Conservation (phyloP, 2,888 invertebrate genomes). For the Sussaba pulchella region DNA sequence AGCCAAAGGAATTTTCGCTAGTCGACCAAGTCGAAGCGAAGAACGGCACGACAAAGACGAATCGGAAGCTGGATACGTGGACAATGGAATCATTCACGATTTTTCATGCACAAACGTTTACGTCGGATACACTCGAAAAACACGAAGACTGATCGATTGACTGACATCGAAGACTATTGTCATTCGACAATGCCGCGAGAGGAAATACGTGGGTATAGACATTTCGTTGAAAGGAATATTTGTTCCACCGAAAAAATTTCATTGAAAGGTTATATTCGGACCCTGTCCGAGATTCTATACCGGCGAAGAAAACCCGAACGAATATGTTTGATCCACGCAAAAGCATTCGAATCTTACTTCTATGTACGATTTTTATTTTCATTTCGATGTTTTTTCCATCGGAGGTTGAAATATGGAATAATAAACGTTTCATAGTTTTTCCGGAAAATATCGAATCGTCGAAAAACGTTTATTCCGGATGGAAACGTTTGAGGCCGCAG, state of each 20-base stretch:
- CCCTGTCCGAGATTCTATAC: neutral
- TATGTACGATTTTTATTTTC: neutral
- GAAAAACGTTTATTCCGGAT: neutral
- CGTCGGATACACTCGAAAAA: conserved; percentile 40
- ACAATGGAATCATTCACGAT: conserved; percentile 12
- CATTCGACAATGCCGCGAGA: conserved; percentile 9
- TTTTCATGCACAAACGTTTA: conserved; percentile 1
- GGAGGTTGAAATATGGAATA: neutral
- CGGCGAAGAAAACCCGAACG: neutral
- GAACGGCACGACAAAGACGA: conserved; percentile 3
- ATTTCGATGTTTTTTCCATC: neutral
- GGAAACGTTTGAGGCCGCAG: neutral
- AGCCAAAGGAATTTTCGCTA: conserved; percentile 23
- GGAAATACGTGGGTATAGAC: neutral
- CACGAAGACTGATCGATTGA: conserved; percentile 4
- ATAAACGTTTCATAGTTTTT: neutral
- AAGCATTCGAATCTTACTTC: too few species aligned
- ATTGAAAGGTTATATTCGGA: neutral
- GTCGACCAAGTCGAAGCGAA: neutral
- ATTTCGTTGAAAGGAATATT: conserved; percentile 19
- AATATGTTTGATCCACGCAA: neutral
- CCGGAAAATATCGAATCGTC: neutral
- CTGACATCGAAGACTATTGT: conserved; percentile 19
- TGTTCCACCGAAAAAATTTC: neutral
- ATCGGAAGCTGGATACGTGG: conserved; percentile 20